These are phyloP conservation scores for Corythucha ciliata DNA, from an alignment of 2,888 invertebrate genomes.

Conservation along the genomic window DNA sequence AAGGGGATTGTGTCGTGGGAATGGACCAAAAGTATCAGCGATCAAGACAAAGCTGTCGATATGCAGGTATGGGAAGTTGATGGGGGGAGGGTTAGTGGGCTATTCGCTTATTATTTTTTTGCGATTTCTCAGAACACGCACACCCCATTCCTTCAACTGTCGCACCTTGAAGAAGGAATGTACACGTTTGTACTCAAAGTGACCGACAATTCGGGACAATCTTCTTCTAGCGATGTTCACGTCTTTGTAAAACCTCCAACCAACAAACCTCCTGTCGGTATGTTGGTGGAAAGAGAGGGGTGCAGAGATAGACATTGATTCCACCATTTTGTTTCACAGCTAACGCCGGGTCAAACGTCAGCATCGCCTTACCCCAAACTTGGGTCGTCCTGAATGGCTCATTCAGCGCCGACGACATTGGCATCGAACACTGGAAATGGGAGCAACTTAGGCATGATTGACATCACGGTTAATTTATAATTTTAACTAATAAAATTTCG, in stretches of 20 bases:
- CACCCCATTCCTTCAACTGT: conserved; percentile 77
- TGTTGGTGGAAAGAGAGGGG: conserved; percentile 31
- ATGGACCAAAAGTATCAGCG: conserved; percentile 85
- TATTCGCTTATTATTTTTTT: background rate
- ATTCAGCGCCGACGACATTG: conserved; percentile 71
- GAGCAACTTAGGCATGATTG: conserved; percentile 56
- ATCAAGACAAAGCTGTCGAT: conserved; percentile 83
- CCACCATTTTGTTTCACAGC: conserved; percentile 41
- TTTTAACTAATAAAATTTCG: background rate
- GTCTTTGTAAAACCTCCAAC: conserved; percentile 88
- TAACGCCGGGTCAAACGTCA: conserved; percentile 48
- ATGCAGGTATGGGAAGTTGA: conserved; percentile 61
- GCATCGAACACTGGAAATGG: conserved; percentile 76
- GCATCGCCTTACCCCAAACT: conserved; percentile 74
- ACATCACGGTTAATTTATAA: conserved; percentile 2
- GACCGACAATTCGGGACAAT: conserved; percentile 82
- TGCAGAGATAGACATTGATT: background rate
- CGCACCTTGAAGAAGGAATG: conserved; percentile 85
- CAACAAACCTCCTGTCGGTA: conserved; percentile 70
- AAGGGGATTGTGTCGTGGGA: conserved; percentile 89
- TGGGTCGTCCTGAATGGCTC: conserved; percentile 72
- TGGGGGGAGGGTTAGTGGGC: too few relatives aligned
- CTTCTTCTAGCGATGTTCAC: conserved; percentile 75
- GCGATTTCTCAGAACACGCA: conserved; percentile 59
- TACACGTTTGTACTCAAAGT: conserved; percentile 90